These are phyloP conservation scores for Alloscopus bannaensis DNA, from an alignment of 2,888 invertebrate species.

Conservation along the genomic window DNA sequence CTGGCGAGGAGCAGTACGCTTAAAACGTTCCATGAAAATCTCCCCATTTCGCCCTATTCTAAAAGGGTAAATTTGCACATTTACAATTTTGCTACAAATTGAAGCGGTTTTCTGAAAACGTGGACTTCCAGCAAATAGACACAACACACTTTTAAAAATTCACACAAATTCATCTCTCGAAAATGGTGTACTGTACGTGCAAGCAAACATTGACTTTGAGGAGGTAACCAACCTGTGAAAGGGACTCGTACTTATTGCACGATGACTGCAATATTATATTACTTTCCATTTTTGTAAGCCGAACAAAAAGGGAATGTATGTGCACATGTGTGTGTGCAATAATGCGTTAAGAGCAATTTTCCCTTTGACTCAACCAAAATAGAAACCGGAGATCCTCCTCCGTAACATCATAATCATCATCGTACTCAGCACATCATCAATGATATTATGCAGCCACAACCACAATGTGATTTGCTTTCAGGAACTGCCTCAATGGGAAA, in stretches of 20 bases:
- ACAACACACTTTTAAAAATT: too few species aligned
- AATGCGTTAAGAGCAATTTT: constrained; percentile 18
- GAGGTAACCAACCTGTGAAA: not conserved
- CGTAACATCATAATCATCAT: constrained; percentile 5
- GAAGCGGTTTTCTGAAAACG: too few species aligned
- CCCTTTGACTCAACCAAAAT: constrained; percentile 22
- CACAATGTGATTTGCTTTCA: not conserved
- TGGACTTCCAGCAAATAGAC: too few species aligned
- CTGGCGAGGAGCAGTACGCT: too few species aligned
- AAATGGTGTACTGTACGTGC: too few species aligned
- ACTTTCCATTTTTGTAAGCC: constrained; percentile 16
- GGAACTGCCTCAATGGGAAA: not conserved
- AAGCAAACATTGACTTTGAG: too few species aligned
- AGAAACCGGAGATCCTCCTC: constrained; percentile 39
- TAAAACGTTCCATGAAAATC: too few species aligned
- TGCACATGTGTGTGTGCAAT: not conserved
- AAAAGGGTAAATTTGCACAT: not conserved
- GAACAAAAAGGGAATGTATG: too few species aligned
- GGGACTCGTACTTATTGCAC: not conserved
- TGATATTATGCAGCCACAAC: too few species aligned
- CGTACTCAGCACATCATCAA: not conserved
- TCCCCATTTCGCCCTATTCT: not conserved
- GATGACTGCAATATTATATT: too few species aligned
- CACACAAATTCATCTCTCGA: too few species aligned
- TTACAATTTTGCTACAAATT: not conserved